Conservation (phyloP, 1,140 invertebrate species). For the Phymorhynchus buccinoides region DNA sequence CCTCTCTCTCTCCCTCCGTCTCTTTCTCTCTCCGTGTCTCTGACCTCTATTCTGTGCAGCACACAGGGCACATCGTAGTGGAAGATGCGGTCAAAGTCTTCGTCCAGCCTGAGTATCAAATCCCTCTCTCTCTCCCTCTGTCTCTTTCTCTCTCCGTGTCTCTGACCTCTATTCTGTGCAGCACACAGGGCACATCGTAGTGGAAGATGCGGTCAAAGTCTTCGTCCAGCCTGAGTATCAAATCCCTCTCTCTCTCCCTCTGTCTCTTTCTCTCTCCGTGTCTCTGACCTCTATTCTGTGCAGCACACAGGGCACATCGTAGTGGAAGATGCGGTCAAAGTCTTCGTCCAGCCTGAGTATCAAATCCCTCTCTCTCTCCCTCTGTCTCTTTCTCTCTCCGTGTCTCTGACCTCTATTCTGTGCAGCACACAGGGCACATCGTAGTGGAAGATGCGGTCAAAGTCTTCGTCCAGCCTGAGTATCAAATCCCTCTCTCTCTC, state of each 20-base stretch:
- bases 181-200: slow-evolving; percentile 79
- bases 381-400: too few species aligned
- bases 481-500: too few species aligned
- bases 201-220: slow-evolving; percentile 80
- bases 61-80: slow-evolving; percentile 79
- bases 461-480: slow-evolving; percentile 83
- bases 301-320: slow-evolving; percentile 80
- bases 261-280: too few species aligned
- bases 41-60: slow-evolving; percentile 81
- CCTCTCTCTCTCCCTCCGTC: too few species aligned
- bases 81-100: slow-evolving; percentile 80
- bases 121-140: too few species aligned
- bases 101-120: slow-evolving; percentile 82
- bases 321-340: slow-evolving; percentile 78
- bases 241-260: too few species aligned
- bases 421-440: slow-evolving; percentile 80
- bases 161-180: slow-evolving; percentile 82
- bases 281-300: slow-evolving; percentile 82
- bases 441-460: slow-evolving; percentile 77
- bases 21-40: too few species aligned
- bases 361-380: too few species aligned
- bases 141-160: too few species aligned
- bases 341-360: slow-evolving; percentile 82
- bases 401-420: slow-evolving; percentile 80
- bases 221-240: slow-evolving; percentile 82